Conservation (phyloP, 2,888 invertebrate genomes). For the Elysia crispata region DNA sequence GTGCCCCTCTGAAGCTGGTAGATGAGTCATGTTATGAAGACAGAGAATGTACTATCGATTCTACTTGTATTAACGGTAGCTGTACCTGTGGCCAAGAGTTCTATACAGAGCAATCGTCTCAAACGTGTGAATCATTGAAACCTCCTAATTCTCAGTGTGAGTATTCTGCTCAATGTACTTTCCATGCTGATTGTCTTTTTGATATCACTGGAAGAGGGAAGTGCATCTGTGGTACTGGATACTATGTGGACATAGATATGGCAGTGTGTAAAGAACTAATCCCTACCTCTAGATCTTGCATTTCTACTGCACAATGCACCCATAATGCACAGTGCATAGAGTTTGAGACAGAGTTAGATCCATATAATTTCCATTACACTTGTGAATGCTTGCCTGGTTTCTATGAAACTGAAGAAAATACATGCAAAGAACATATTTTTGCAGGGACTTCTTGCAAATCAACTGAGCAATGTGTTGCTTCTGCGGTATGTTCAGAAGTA, state of each 20-base stretch:
- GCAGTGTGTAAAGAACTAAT: conserved; percentile 29
- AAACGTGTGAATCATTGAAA: conserved; percentile 1
- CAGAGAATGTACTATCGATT: conserved; percentile 46
- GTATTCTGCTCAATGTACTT: conserved; percentile 11
- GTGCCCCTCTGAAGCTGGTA: conserved; percentile 28
- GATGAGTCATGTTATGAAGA: conserved; percentile 40
- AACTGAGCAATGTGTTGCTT: conserved; percentile 43
- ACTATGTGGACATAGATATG: not conserved
- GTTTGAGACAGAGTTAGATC: conserved; percentile 21
- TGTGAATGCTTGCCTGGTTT: conserved; percentile 46
- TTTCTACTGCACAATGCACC: conserved; percentile 34
- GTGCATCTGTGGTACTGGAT: conserved; percentile 17
- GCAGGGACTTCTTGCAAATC: conserved; percentile 38
- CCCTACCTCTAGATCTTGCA: conserved; percentile 3
- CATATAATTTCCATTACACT: conserved; percentile 6
- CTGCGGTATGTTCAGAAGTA: conserved; percentile 31
- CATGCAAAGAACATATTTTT: conserved; percentile 26
- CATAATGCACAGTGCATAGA: conserved; percentile 45
- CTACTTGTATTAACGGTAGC: conserved; percentile 38
- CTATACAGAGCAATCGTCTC: conserved; percentile 19
- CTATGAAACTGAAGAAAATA: conserved; percentile 28
- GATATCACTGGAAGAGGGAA: not conserved
- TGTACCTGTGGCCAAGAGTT: conserved; percentile 43
- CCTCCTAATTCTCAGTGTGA: not conserved
- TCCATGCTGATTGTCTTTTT: conserved; percentile 16